phyloP scores from a whole-genome alignment of 2,888 invertebrate species.

The Carpatolechia fugitivella region DNA sequence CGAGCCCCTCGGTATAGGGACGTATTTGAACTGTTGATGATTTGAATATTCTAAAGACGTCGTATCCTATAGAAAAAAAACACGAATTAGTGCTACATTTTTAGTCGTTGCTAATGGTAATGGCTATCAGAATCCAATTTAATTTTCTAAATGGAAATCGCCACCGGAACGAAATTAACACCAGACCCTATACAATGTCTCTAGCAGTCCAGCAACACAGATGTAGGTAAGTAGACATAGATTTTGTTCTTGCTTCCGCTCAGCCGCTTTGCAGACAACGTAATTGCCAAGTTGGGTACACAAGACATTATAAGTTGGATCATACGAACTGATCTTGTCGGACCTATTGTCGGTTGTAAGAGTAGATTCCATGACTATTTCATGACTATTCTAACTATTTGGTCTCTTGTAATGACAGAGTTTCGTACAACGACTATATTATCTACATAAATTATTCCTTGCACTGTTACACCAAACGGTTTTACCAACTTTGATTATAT shows the following conservation, averaged over 20 bases:
- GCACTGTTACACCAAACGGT: too few species aligned
- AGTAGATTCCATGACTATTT: too few species aligned
- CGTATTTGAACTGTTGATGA: too few species aligned
- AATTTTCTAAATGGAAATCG: background rate
- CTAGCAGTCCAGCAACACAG: too few species aligned
- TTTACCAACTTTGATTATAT: too few species aligned
- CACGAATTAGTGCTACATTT: background rate
- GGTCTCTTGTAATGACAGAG: too few species aligned
- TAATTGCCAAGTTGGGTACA: conserved; percentile 48
- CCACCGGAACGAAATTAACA: background rate
- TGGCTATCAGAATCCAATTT: background rate
- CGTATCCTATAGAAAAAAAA: background rate
- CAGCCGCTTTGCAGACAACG: conserved; percentile 54
- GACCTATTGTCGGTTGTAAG: background rate
- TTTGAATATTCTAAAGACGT: too few species aligned
- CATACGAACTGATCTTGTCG: background rate
- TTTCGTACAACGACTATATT: too few species aligned
- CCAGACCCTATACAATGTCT: background rate
- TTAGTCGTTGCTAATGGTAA: background rate
- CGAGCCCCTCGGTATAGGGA: too few species aligned
- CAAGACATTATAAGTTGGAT: background rate
- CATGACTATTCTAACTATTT: too few species aligned
- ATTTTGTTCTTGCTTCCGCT: conserved; percentile 38
- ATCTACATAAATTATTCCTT: too few species aligned
- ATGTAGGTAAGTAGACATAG: background rate